A percentile compares a stretch with the other conserved stretches of the same genome.
Conservation (phyloP, 2,113 vertebrate species). For the Bos javanicus region DNA sequence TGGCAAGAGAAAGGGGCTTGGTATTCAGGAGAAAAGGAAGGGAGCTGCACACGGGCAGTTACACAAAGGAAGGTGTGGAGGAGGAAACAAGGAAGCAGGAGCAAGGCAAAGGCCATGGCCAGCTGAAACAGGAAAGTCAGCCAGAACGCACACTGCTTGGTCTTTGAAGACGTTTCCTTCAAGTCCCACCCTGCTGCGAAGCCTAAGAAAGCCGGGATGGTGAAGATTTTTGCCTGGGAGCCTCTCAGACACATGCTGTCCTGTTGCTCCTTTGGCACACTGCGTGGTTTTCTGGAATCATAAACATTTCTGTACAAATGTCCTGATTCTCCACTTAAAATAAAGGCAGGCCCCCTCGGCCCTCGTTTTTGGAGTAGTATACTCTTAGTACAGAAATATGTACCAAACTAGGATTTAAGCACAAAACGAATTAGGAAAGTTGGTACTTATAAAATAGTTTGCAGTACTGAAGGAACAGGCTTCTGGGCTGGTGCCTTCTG, state of each 20-base stretch:
- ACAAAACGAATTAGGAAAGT: not conserved
- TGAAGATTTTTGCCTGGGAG: not conserved
- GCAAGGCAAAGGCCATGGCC: not conserved
- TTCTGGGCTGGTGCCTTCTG: not conserved
- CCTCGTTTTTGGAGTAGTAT: not conserved
- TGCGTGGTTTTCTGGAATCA: not conserved
- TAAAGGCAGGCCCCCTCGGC: not conserved
- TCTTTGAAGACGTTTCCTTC: not conserved
- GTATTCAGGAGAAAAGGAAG: not conserved
- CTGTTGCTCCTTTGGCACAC: not conserved
- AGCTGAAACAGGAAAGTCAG: not conserved
- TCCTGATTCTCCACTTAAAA: not conserved
- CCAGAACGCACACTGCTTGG: not conserved
- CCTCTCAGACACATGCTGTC: not conserved
- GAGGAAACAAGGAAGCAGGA: not conserved
- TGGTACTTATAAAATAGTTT: not conserved
- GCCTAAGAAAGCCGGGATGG: not conserved
- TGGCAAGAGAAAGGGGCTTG: not conserved
- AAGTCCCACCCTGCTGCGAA: not conserved
- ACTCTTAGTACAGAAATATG: not conserved
- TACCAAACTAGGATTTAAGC: not conserved
- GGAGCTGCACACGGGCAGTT: not conserved
- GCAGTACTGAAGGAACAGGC: not conserved
- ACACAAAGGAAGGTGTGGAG: not conserved
- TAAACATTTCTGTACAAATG: not conserved